These are phyloP conservation scores for Hippopotamyrus pictus DNA, from an alignment of 2,797 vertebrate genomes.

Conservation along the genomic window DNA sequence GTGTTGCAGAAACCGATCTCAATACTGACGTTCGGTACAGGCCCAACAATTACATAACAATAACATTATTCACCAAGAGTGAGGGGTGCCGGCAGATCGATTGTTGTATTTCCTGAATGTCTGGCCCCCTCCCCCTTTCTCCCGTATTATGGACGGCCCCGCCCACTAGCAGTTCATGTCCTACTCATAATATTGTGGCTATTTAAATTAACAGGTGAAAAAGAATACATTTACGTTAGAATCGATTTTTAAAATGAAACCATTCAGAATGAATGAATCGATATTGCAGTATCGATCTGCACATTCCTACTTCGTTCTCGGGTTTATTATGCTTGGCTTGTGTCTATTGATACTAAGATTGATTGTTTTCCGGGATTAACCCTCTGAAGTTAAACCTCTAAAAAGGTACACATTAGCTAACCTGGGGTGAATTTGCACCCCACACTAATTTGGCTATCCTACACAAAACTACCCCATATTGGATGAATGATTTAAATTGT, in stretches of 20 bases:
- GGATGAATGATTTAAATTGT: not conserved
- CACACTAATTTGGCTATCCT: not conserved
- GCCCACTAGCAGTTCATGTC: not conserved
- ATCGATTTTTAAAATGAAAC: not conserved
- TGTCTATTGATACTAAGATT: not conserved
- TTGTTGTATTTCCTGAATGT: not conserved
- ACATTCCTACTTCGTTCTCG: not conserved
- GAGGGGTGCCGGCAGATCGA: not conserved
- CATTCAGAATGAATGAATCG: not conserved
- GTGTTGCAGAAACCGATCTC: not conserved
- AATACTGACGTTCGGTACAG: not conserved
- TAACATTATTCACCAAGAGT: not conserved
- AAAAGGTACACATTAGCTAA: not conserved
- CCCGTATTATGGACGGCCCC: not conserved
- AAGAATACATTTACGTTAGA: not conserved
- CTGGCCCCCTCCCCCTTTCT: not conserved
- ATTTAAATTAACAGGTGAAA: not conserved
- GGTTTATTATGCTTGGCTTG: slow-evolving; percentile 11
- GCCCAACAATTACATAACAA: not conserved
- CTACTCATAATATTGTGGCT: not conserved
- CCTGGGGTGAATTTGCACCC: not conserved
- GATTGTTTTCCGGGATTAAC: not conserved
- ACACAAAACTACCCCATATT: not conserved
- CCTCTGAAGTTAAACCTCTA: not conserved
- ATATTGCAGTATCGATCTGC: slow-evolving; percentile 6